Conservation (phyloP, 2,888 invertebrate genomes). For the Eristalis arbustorum region DNA sequence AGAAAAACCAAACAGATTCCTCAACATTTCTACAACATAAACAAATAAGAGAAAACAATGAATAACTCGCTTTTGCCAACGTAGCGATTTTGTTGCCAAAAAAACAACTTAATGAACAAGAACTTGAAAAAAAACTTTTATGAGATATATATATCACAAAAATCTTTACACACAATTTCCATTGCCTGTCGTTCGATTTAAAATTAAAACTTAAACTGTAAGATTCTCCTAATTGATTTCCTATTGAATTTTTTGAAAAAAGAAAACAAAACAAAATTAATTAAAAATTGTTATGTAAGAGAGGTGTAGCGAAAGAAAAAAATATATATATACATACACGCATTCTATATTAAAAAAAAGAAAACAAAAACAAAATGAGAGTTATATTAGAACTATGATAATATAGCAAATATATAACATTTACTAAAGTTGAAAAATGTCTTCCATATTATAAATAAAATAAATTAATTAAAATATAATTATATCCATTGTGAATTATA, state of each 20-base stretch:
- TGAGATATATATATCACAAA: neutral
- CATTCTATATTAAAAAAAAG: constrained; percentile 22
- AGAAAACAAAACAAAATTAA: neutral
- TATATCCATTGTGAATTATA: constrained; percentile 50
- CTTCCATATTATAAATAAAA: constrained; percentile 70
- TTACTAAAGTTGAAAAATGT: constrained; percentile 70
- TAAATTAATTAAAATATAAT: constrained; percentile 59
- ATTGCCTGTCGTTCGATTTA: constrained; percentile 13
- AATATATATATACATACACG: constrained; percentile 28
- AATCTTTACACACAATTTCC: constrained; percentile 24
- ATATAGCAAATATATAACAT: constrained; percentile 50
- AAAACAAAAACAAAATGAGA: constrained; percentile 6
- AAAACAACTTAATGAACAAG: neutral
- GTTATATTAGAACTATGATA: constrained; percentile 47
- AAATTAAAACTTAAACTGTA: neutral
- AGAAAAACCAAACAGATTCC: too few species aligned
- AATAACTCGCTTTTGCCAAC: constrained; percentile 36
- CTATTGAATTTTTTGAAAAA: neutral
- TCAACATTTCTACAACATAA: neutral
- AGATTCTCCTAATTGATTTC: constrained; percentile 14
- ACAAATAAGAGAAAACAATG: neutral
- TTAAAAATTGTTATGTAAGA: neutral
- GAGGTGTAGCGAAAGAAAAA: neutral
- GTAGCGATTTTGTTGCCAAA: constrained; percentile 49
- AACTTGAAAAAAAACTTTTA: neutral